phyloP scores from a whole-genome alignment of 2,888 invertebrate genomes.

The Polydrusus tereticollis region DNA sequence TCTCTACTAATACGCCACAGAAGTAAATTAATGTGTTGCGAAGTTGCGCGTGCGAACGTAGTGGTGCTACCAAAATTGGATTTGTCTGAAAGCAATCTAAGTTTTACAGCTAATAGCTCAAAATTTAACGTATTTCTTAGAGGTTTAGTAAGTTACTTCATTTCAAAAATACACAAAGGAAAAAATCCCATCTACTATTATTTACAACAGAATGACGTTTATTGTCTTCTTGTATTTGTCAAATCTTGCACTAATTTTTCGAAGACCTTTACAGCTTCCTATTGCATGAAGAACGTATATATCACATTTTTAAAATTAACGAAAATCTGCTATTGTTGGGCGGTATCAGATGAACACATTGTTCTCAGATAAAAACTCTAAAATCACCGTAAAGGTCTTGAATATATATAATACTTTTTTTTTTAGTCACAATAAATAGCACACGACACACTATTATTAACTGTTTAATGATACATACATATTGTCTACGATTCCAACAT shows the following conservation, averaged over 20 bases:
- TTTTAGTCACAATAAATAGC: slow-evolving; percentile 8
- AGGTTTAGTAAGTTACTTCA: too few relatives aligned
- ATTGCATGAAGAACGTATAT: background rate
- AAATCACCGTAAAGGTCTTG: background rate
- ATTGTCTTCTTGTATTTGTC: background rate
- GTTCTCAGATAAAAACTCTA: background rate
- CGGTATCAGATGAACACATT: slow-evolving; percentile 1
- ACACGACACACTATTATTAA: slow-evolving; percentile 34
- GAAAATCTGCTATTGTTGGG: background rate
- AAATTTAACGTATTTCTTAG: too few relatives aligned
- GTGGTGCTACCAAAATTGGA: too few relatives aligned
- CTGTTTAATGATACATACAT: slow-evolving; percentile 62
- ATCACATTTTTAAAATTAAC: slow-evolving; percentile 18
- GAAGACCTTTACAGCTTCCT: slow-evolving; percentile 13
- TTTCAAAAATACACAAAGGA: too few relatives aligned
- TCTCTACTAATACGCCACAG: too few relatives aligned
- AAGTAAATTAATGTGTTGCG: too few relatives aligned
- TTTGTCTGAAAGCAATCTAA: too few relatives aligned
- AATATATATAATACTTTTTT: background rate
- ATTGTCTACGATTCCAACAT: slow-evolving; percentile 65
- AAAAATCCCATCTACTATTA: too few relatives aligned
- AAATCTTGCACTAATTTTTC: slow-evolving; percentile 12
- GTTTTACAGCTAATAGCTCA: too few relatives aligned
- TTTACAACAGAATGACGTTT: too few relatives aligned
- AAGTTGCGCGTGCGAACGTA: too few relatives aligned